Conservation (phyloP, 2,113 vertebrate species). For the Amphilophus citrinellus region DNA sequence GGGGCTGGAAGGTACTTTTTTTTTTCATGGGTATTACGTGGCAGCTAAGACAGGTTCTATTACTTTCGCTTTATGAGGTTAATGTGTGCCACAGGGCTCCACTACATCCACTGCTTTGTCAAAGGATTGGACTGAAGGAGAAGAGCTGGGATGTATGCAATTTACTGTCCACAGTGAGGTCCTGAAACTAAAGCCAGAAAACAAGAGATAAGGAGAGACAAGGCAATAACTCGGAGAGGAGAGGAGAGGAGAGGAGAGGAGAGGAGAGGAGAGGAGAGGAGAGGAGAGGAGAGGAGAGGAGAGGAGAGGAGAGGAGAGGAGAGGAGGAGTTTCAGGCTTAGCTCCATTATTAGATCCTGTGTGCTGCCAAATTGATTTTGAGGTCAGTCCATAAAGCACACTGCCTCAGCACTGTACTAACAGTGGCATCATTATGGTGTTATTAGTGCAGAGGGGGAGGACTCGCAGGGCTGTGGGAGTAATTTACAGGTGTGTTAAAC, state of each 20-base stretch:
- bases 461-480: constrained; percentile 31
- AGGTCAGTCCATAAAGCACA: constrained; percentile 73
- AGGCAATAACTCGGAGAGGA: constrained; percentile 12
- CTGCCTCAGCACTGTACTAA: constrained; percentile 59
- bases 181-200: constrained; percentile 42
- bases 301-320: too few relatives aligned
- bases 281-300: too few relatives aligned
- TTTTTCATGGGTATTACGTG: constrained; percentile 34
- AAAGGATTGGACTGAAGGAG: constrained; percentile 28
- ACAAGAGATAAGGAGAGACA: constrained; percentile 23
- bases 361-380: constrained; percentile 74
- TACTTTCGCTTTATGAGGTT: constrained; percentile 60
- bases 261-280: neutral
- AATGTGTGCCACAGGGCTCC: constrained; percentile 54
- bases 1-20: constrained; percentile 11
- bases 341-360: constrained; percentile 67
- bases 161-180: constrained; percentile 26
- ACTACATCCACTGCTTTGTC: constrained; percentile 27
- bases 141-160: constrained; percentile 37
- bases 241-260: constrained; percentile 18
- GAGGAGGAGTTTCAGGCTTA: constrained; percentile 15
- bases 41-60: constrained; percentile 53
- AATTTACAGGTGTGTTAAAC: constrained; percentile 69
- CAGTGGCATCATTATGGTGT: constrained; percentile 71
- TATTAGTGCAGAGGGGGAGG: constrained; percentile 56